phyloP scores from a whole-genome alignment of 2,797 vertebrate species.

The Carcharodon carcharias region DNA sequence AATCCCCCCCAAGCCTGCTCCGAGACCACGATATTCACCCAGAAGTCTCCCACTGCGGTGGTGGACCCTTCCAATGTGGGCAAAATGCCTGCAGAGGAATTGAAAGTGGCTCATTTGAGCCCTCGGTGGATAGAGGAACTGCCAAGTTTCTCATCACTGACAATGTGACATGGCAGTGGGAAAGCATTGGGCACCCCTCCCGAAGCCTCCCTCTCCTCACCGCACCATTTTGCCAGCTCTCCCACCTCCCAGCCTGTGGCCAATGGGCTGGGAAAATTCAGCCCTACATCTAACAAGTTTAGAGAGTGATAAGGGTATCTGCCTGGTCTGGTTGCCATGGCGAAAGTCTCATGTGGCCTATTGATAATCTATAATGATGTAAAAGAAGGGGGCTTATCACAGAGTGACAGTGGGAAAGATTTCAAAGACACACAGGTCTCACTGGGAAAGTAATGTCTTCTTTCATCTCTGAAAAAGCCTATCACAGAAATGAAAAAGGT shows the following conservation, averaged over 20 bases:
- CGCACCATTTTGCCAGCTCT: not conserved
- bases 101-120: not conserved
- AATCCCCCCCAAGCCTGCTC: no score
- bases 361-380: conserved; percentile 85
- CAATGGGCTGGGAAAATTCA: no score
- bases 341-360: conserved; percentile 78
- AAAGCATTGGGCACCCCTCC: not conserved
- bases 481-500: conserved; percentile 46
- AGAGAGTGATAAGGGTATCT: conserved; percentile 57
- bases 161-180: not conserved
- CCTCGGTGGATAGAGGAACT: not conserved
- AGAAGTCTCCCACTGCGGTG: no score
- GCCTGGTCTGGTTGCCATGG: conserved; percentile 68
- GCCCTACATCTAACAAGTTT: conserved; percentile 42
- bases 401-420: conserved; percentile 63
- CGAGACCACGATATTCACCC: no score
- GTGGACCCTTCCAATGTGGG: no score
- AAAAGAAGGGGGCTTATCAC: conserved; percentile 64
- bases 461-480: conserved; percentile 54
- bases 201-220: not conserved
- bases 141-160: not conserved
- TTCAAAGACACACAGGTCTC: conserved; percentile 58
- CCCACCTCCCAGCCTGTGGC: no score
- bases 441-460: conserved; percentile 59
- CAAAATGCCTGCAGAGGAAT: no score